phyloP scores from a whole-genome alignment of 2,797 vertebrate species.

The Chanos chanos region DNA sequence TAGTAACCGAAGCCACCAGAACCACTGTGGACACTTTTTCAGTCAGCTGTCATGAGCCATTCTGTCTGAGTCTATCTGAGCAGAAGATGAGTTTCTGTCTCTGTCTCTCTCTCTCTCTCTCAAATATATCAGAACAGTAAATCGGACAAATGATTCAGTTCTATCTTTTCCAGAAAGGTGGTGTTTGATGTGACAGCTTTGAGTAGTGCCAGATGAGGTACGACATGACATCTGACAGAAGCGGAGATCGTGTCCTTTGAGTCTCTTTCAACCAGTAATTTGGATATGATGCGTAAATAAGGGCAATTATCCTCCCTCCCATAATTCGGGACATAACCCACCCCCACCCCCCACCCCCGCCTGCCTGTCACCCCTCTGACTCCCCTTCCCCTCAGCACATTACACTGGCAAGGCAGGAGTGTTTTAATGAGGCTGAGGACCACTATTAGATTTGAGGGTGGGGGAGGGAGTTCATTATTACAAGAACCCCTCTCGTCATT shows the following conservation, averaged over 20 bases:
- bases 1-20: too few relatives aligned
- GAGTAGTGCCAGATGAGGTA: conserved; percentile 1
- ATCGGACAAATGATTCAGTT: neutral
- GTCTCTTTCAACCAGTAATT: conserved; percentile 17
- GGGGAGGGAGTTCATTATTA: conserved; percentile 67
- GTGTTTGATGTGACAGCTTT: neutral
- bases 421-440: conserved; percentile 50
- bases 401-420: conserved; percentile 36
- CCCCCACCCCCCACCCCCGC: too few relatives aligned
- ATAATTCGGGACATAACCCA: conserved; percentile 14
- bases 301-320: conserved; percentile 31
- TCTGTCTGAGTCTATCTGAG: too few relatives aligned
- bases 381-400: neutral
- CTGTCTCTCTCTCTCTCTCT: neutral
- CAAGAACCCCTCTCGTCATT: conserved; percentile 48
- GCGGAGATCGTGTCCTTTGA: conserved; percentile 14
- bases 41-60: too few relatives aligned
- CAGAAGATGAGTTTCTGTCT: too few relatives aligned
- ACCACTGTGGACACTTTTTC: too few relatives aligned
- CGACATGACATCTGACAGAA: neutral
- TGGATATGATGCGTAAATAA: conserved; percentile 20
- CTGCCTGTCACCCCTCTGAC: neutral
- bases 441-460: conserved; percentile 45
- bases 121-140: neutral
- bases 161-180: neutral